phyloP scores from a whole-genome alignment of 2,888 invertebrate species.

The Pachymerium ferrugineum region DNA sequence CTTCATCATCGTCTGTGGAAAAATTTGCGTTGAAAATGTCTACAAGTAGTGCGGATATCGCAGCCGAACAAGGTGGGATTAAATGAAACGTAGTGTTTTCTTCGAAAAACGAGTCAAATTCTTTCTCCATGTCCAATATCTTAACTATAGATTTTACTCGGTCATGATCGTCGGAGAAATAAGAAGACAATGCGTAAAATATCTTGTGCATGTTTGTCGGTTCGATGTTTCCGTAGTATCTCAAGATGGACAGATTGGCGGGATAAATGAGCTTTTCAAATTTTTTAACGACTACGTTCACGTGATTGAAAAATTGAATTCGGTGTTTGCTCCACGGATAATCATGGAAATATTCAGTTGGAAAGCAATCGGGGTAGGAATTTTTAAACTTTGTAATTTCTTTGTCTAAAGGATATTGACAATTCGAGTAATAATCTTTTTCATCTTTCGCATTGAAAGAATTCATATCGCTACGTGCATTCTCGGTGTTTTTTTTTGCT shows the following conservation, averaged over 20 bases:
- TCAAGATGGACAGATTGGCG: background rate
- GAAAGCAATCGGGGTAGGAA: too few species aligned
- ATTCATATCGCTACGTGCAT: too few species aligned
- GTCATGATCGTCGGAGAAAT: background rate
- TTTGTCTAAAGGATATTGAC: too few species aligned
- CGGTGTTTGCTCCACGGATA: too few species aligned
- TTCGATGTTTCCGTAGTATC: background rate
- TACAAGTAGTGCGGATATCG: background rate
- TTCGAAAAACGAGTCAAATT: background rate
- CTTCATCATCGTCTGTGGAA: background rate
- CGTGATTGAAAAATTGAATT: too few species aligned
- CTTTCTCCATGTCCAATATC: background rate
- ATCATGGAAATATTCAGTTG: too few species aligned
- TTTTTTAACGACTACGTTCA: background rate
- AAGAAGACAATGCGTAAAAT: background rate
- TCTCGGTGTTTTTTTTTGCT: too few species aligned
- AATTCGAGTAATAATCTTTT: too few species aligned
- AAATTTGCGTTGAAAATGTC: background rate
- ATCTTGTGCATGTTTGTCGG: background rate
- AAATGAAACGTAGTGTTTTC: background rate
- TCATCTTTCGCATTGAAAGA: too few species aligned
- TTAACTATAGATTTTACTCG: background rate
- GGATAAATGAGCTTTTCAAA: background rate
- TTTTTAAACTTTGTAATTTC: background rate
- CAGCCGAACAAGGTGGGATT: background rate